Evolutionary conservation across 1,140 invertebrate genomes (phyloP).

Genomic region (Apis cerana): DNA sequence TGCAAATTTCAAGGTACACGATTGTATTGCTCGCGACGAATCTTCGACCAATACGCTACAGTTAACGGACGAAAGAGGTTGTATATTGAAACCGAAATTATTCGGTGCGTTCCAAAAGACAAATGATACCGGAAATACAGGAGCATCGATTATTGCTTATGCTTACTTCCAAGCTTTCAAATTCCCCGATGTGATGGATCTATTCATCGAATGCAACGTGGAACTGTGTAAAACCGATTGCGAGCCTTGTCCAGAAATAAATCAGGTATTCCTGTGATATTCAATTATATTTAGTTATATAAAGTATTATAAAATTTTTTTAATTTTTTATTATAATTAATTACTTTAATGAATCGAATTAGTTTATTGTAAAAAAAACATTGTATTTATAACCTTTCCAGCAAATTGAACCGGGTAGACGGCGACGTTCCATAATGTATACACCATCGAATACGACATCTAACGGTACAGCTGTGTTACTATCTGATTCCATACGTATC

Average conservation of each 20-base stretch:
- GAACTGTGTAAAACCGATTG: slow-evolving; percentile 92
- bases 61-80: slow-evolving; percentile 89
- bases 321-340: too few relatives aligned
- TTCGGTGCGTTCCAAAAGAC: slow-evolving; percentile 92
- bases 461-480: slow-evolving; percentile 70
- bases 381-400: slow-evolving; percentile 52
- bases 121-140: slow-evolving; percentile 86
- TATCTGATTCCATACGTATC: slow-evolving; percentile 83
- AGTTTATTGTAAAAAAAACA: not conserved
- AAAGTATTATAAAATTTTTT: too few relatives aligned
- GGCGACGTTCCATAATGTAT: slow-evolving; percentile 81
- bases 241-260: slow-evolving; percentile 86
- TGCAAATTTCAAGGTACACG: slow-evolving; percentile 81
- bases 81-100: slow-evolving; percentile 90
- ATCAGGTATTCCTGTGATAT: slow-evolving; percentile 78
- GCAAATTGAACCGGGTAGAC: slow-evolving; percentile 84
- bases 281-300: too few relatives aligned
- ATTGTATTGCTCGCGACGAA: slow-evolving; percentile 89
- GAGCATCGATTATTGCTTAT: slow-evolving; percentile 90
- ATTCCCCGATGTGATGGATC: slow-evolving; percentile 93
- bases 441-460: slow-evolving; percentile 51
- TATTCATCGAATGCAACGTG: slow-evolving; percentile 92
- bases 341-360: too few relatives aligned
- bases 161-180: slow-evolving; percentile 93
- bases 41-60: slow-evolving; percentile 84